Evolutionary conservation across 1,140 invertebrate species (phyloP).

Genomic region (Octopus bimaculoides): DNA sequence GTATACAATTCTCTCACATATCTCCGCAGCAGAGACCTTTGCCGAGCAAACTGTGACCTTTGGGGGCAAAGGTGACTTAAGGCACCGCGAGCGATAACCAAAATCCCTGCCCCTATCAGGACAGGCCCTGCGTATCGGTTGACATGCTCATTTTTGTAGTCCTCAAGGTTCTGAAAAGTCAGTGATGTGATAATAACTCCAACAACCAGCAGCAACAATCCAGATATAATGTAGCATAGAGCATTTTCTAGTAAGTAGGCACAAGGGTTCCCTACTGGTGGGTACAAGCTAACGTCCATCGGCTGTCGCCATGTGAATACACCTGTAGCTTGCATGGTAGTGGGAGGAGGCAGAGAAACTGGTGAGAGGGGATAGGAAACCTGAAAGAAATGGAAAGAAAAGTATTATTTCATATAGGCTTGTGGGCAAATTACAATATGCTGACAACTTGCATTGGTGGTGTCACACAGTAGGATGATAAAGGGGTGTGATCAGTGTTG

Average conservation of each 20-base stretch:
- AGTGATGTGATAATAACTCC: constrained; percentile 48
- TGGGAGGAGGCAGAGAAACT: background rate
- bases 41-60: constrained; percentile 22
- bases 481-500: too few relatives aligned
- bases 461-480: too few relatives aligned
- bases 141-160: constrained; percentile 28
- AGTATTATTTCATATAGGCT: background rate
- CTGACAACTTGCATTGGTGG: too few relatives aligned
- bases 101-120: constrained; percentile 40
- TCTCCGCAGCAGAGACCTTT: constrained; percentile 32
- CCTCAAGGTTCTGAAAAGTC: constrained; percentile 45
- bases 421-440: background rate
- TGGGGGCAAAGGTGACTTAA: constrained; percentile 34
- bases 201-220: constrained; percentile 39
- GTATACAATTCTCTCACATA: constrained; percentile 38
- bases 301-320: constrained; percentile 39
- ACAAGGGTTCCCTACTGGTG: constrained; percentile 36
- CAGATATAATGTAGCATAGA: constrained; percentile 45
- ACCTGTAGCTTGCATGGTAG: constrained; percentile 15
- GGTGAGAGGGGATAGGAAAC: background rate
- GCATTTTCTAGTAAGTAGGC: constrained; percentile 40
- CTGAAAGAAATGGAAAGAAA: background rate
- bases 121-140: constrained; percentile 44
- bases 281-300: constrained; percentile 30
- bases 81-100: constrained; percentile 41